Percentiles rank a stretch among this genome's conserved stretches.
Evolutionary conservation across 2,888 invertebrate genomes (phyloP).

Genomic region (Leptinotarsa tumamoca): DNA sequence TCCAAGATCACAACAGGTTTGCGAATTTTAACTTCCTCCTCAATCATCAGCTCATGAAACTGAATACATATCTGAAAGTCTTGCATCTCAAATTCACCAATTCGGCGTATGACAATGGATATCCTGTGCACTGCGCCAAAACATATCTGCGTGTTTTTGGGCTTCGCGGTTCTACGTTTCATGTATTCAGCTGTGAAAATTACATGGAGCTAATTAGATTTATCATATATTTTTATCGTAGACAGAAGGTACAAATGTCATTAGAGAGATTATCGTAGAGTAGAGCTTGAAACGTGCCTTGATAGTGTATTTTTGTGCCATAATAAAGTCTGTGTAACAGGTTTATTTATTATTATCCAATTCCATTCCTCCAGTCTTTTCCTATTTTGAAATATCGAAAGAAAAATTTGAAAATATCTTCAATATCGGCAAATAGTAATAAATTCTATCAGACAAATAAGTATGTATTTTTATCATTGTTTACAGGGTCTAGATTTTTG

Average conservation of each 20-base stretch:
- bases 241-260: background rate
- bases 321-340: conserved; percentile 1
- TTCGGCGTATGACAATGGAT: background rate
- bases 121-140: conserved; percentile 9
- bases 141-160: background rate
- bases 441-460: too few relatives aligned
- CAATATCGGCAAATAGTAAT: too few relatives aligned
- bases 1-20: background rate
- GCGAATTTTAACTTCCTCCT: background rate
- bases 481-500: too few relatives aligned
- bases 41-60: background rate
- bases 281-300: conserved; percentile 18
- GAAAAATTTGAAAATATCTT: too few relatives aligned
- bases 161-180: background rate
- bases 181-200: background rate
- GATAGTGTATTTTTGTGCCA: conserved; percentile 18
- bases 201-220: background rate
- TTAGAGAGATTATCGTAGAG: background rate
- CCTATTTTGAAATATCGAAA: too few relatives aligned
- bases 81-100: background rate
- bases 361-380: background rate
- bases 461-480: too few relatives aligned
- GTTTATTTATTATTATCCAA: background rate
- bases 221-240: conserved; percentile 16
- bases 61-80: background rate